These are phyloP conservation scores for Cremastinae sp. DNA, from an alignment of 2,888 invertebrate species.

Conservation along the genomic window DNA sequence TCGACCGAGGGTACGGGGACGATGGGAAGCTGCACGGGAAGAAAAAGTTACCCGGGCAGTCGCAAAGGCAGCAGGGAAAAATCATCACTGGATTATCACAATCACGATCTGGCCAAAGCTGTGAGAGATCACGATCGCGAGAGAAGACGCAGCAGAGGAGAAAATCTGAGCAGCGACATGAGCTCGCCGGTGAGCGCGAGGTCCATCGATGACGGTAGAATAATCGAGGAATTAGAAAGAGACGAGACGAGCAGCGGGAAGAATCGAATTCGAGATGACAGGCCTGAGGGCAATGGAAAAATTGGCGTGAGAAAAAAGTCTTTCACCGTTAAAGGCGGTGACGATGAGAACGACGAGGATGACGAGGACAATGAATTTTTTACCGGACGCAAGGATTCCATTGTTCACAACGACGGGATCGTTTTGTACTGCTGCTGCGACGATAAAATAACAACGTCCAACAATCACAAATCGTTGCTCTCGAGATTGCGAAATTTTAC, in stretches of 20 bases:
- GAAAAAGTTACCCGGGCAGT: slow-evolving; percentile 86
- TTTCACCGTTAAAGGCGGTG: slow-evolving; percentile 52
- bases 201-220: slow-evolving; percentile 73
- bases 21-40: slow-evolving; percentile 75
- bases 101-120: slow-evolving; percentile 80
- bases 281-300: slow-evolving; percentile 70
- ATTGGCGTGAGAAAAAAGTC: slow-evolving; percentile 44
- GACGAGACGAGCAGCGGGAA: slow-evolving; percentile 66
- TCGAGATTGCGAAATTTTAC: slow-evolving; percentile 82
- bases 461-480: slow-evolving; percentile 80
- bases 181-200: slow-evolving; percentile 76
- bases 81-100: slow-evolving; percentile 77
- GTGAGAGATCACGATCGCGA: slow-evolving; percentile 80
- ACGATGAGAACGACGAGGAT: slow-evolving; percentile 41
- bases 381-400: slow-evolving; percentile 46
- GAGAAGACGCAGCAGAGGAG: slow-evolving; percentile 72
- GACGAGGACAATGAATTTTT: slow-evolving; percentile 46
- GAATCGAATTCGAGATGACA: slow-evolving; percentile 41
- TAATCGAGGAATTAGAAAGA: slow-evolving; percentile 73
- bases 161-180: slow-evolving; percentile 72
- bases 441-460: slow-evolving; percentile 71
- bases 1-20: slow-evolving; percentile 84
- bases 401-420: slow-evolving; percentile 45
- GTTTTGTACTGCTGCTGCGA: slow-evolving; percentile 73
- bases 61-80: slow-evolving; percentile 86